Conservation (phyloP, 2,113 vertebrate species). For the Oreochromis spilurus region DNA sequence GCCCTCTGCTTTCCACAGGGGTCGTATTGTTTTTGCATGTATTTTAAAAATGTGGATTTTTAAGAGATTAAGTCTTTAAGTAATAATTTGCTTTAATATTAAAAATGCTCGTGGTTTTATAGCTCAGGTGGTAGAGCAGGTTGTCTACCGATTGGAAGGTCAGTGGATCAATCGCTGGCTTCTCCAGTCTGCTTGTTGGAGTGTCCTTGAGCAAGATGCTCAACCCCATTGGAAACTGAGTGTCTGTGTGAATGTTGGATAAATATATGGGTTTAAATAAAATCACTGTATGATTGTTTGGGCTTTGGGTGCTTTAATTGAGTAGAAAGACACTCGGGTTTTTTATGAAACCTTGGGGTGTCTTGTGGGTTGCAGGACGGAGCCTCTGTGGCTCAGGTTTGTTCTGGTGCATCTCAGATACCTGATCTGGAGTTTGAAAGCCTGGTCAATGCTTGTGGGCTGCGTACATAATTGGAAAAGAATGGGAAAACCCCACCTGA, state of each 20-base stretch:
- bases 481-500: background rate
- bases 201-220: background rate
- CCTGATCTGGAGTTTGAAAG: background rate
- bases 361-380: background rate
- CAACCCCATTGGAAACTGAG: accelerated
- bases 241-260: background rate
- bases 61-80: background rate
- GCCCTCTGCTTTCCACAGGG: background rate
- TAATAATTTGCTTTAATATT: background rate
- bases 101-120: background rate
- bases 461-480: background rate
- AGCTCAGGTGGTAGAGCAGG: background rate
- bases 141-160: background rate
- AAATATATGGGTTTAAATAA: background rate
- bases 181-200: background rate
- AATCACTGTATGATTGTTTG: background rate
- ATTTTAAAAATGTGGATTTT: background rate
- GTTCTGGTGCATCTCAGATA: background rate
- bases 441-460: background rate
- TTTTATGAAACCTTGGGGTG: background rate
- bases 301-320: background rate
- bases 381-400: background rate
- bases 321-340: background rate
- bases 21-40: background rate
- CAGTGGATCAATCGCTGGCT: background rate